phyloP scores from a whole-genome alignment of 2,888 invertebrate species.

The Gastracanthus pulcherrimus region DNA sequence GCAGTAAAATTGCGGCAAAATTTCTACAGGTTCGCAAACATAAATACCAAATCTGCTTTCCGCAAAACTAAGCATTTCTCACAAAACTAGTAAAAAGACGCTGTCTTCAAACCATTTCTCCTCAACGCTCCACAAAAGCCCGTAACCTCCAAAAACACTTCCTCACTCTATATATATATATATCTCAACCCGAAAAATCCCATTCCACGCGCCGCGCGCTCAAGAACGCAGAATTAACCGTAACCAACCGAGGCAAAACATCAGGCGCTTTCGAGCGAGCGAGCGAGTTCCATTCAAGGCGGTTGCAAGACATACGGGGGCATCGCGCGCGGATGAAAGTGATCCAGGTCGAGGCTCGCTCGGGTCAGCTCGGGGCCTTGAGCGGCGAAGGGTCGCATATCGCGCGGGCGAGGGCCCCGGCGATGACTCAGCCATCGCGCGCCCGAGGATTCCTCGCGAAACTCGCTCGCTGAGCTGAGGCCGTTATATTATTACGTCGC shows the following conservation, averaged over 20 bases:
- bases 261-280: no score
- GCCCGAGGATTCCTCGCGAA: background rate
- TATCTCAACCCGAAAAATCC: no score
- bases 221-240: background rate
- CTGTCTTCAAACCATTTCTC: no score
- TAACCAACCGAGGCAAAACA: background rate
- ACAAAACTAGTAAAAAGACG: no score
- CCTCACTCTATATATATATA: no score
- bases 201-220: background rate
- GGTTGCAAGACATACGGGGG: constrained; percentile 15
- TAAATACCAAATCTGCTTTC: no score
- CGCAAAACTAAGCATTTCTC: no score
- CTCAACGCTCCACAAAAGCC: no score
- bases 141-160: no score
- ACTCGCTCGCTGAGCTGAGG: background rate
- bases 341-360: constrained; percentile 50
- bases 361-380: constrained; percentile 43
- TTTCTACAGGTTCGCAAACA: no score
- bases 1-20: no score
- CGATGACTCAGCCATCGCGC: constrained; percentile 4
- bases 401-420: background rate
- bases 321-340: constrained; percentile 44
- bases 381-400: constrained; percentile 24
- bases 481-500: background rate
- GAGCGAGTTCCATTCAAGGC: background rate